Base-by-base conservation (phyloP, 2,888 invertebrate species). In the Apocheima hispidaria region DNA sequence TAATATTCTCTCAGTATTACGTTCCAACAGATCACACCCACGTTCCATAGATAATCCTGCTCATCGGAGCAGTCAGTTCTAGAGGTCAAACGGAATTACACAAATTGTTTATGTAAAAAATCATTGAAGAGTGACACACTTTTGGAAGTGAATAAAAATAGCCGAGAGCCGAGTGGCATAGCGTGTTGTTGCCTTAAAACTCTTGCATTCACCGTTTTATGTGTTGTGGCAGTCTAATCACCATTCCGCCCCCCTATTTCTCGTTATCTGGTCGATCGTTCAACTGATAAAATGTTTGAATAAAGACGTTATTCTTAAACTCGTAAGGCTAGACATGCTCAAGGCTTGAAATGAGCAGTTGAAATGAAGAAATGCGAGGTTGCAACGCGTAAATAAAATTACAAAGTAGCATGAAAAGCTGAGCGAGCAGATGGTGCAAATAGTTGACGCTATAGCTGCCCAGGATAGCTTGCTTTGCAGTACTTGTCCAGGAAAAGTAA, bases 181-280 rank as follows among this genome's bases (percentile, higher is more conserved):
- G 54, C 55, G 55, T 51, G 60, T 21, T 44, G 44, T 20, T 46
- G 33, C 40, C 33, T 49, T 40, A 53, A 36, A 46, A 50, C 35
- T 41, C 38, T 61, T 61, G 51, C 61, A 61, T 61, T 61, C 51
- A 48, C 33, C 51, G 30, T 51, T 48, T 52, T 56, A 60, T 46
- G 16, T 61, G 56, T 55, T 60, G 55, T 52, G 51, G 61, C 60
- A 51, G 38, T 50, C 44, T 56, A 56, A 56, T 61, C 51, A 57
- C 44, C 41, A 43, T 43, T 53, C 52, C 43, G 36, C 62, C 57
- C 30, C 41, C 48, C 36, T 52, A 38, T 51, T 56, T 36, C 49
- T 50, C 38, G 43, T 53, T 54, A 62, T 53, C 61, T 52, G 21
- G 41, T 33, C 14, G 57, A 57, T 57, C 51, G 41, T 57, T 51